Conservation (phyloP, 2,888 invertebrate genomes). For the Lithophane ornitopus region DNA sequence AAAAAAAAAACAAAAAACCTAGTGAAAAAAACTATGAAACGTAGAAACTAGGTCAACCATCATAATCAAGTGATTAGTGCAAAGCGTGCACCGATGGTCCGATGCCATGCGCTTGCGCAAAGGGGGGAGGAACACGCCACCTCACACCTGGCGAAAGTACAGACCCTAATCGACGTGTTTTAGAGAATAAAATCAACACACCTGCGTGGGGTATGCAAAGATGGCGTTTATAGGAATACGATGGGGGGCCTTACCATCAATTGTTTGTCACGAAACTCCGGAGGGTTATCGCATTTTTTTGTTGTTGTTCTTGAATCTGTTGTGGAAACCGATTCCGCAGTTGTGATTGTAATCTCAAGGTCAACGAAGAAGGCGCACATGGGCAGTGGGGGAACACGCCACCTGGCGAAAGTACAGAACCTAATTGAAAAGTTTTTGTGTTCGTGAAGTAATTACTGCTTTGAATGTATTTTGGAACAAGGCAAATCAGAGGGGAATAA, state of each 20-base stretch:
- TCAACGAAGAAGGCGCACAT: conserved; percentile 52
- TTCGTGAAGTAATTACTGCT: conserved; percentile 16
- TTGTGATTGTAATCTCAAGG: conserved; percentile 40
- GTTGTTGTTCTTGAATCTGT: conserved; percentile 9
- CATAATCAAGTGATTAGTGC: conserved; percentile 54
- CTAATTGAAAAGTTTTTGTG: conserved; percentile 54
- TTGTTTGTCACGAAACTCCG: conserved; percentile 1
- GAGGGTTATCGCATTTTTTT: conserved; percentile 17
- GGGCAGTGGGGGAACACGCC: conserved; percentile 59
- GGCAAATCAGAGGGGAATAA: neutral
- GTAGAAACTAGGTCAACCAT: conserved; percentile 16
- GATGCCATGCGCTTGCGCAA: conserved; percentile 59
- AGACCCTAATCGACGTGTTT: conserved; percentile 59
- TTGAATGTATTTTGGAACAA: conserved; percentile 33
- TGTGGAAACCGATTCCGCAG: conserved; percentile 12
- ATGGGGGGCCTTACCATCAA: conserved; percentile 2
- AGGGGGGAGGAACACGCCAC: conserved; percentile 58
- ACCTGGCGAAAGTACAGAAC: conserved; percentile 63
- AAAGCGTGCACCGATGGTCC: conserved; percentile 61
- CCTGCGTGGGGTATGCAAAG: conserved; percentile 26
- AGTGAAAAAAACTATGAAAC: conserved; percentile 2
- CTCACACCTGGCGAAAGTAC: conserved; percentile 65
- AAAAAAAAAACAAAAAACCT: neutral
- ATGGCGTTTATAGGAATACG: neutral
- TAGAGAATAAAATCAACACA: conserved; percentile 41